Evolutionary conservation across 2,888 invertebrate genomes (phyloP).

Genomic region (Agonopterix subpropinquella): DNA sequence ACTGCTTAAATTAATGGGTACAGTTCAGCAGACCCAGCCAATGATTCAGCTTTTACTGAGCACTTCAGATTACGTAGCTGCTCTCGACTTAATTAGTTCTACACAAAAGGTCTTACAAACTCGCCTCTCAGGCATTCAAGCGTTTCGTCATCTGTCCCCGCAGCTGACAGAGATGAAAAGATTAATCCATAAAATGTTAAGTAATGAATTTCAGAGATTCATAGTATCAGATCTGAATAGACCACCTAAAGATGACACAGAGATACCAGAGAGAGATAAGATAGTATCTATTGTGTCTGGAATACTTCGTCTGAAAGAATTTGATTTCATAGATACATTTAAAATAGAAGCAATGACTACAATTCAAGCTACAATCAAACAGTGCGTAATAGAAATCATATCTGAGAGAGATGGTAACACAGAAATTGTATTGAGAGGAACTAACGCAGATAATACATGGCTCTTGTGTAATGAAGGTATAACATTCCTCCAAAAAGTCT

Average conservation of each 20-base stretch:
- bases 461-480: slow-evolving; percentile 83
- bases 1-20: slow-evolving; percentile 92
- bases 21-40: slow-evolving; percentile 98
- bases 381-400: slow-evolving; percentile 85
- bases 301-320: slow-evolving; percentile 89
- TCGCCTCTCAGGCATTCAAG: slow-evolving; percentile 93
- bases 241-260: slow-evolving; percentile 76
- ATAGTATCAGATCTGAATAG: slow-evolving; percentile 94
- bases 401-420: slow-evolving; percentile 61
- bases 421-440: slow-evolving; percentile 64
- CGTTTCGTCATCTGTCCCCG: slow-evolving; percentile 96
- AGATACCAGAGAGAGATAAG: slow-evolving; percentile 88
- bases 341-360: slow-evolving; percentile 93
- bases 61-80: slow-evolving; percentile 97
- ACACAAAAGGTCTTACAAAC: slow-evolving; percentile 95
- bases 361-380: slow-evolving; percentile 91
- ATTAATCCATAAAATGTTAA: slow-evolving; percentile 97
- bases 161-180: slow-evolving; percentile 97
- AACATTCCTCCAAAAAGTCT: slow-evolving; percentile 78
- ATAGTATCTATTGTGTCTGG: slow-evolving; percentile 93
- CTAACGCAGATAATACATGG: slow-evolving; percentile 61
- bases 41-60: slow-evolving; percentile 96
- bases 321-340: slow-evolving; percentile 90
- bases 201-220: slow-evolving; percentile 94
- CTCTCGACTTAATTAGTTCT: slow-evolving; percentile 96